A percentile compares a stretch with the other conserved stretches of the same genome.
These are phyloP conservation scores for Aphodius sticticus DNA, from an alignment of 2,888 invertebrate genomes.

Conservation along the genomic window DNA sequence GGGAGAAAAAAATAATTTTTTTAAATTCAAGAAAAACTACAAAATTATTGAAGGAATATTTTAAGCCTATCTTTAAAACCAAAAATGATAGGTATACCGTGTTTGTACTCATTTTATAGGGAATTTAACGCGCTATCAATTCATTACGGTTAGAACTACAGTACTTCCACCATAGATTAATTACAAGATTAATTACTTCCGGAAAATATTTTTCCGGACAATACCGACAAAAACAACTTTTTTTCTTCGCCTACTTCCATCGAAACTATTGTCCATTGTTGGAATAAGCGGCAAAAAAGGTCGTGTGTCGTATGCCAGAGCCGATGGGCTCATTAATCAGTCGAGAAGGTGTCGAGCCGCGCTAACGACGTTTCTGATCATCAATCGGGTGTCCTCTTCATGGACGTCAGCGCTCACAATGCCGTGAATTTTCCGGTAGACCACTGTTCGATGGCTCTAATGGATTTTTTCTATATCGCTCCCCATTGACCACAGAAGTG, in stretches of 20 bases:
- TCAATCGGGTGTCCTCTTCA: slow-evolving; percentile 31
- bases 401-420: slow-evolving; percentile 19
- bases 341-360: slow-evolving; percentile 35
- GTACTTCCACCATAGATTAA: neutral
- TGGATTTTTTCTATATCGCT: slow-evolving; percentile 23
- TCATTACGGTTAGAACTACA: neutral
- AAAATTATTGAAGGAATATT: neutral
- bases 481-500: neutral
- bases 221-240: too few relatives aligned
- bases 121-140: neutral
- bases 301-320: neutral
- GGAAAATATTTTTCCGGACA: too few relatives aligned
- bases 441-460: slow-evolving; percentile 15
- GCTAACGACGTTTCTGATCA: slow-evolving; percentile 35
- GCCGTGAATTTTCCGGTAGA: slow-evolving; percentile 23
- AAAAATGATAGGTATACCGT: neutral
- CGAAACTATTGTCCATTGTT: neutral
- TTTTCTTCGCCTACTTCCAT: too few relatives aligned
- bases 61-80: neutral
- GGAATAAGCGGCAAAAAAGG: neutral
- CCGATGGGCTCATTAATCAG: neutral
- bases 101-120: neutral
- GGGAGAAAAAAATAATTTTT: neutral
- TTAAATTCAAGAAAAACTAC: neutral
- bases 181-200: neutral